phyloP scores from a whole-genome alignment of 2,113 vertebrate species.

The Indri indri region DNA sequence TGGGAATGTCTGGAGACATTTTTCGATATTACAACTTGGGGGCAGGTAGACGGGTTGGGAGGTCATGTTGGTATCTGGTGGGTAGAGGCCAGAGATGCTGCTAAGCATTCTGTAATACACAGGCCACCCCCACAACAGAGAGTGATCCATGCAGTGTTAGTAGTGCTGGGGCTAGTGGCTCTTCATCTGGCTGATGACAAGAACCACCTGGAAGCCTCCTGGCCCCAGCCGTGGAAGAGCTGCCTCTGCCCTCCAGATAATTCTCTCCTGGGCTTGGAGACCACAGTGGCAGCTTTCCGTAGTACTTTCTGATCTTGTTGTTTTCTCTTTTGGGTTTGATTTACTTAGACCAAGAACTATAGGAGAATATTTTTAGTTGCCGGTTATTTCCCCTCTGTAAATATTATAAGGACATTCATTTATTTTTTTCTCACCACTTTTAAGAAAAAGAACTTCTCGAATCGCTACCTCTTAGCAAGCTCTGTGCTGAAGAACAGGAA shows the following conservation, averaged over 20 bases:
- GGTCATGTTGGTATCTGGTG: background rate
- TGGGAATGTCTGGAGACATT: background rate
- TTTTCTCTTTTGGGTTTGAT: background rate
- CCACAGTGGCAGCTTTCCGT: background rate
- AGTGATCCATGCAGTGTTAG: background rate
- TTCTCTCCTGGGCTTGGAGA: background rate
- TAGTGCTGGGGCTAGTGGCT: background rate
- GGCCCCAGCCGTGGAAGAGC: background rate
- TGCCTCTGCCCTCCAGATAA: no score
- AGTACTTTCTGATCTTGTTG: background rate
- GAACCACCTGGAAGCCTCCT: no score
- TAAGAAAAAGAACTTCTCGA: conserved; percentile 98
- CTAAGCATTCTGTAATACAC: background rate
- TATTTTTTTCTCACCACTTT: conserved; percentile 41
- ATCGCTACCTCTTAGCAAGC: conserved; percentile 94
- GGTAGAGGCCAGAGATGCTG: background rate
- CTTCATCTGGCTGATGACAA: accelerated
- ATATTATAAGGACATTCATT: background rate
- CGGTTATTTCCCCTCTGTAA: background rate
- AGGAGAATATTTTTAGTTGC: conserved; percentile 11
- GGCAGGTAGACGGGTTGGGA: background rate
- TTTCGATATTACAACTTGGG: background rate
- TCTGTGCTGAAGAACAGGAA: conserved; percentile 95
- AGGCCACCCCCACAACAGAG: background rate
- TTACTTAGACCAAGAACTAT: background rate